Base-by-base conservation (phyloP, 2,113 vertebrate genomes). In the Falco punctatus region DNA sequence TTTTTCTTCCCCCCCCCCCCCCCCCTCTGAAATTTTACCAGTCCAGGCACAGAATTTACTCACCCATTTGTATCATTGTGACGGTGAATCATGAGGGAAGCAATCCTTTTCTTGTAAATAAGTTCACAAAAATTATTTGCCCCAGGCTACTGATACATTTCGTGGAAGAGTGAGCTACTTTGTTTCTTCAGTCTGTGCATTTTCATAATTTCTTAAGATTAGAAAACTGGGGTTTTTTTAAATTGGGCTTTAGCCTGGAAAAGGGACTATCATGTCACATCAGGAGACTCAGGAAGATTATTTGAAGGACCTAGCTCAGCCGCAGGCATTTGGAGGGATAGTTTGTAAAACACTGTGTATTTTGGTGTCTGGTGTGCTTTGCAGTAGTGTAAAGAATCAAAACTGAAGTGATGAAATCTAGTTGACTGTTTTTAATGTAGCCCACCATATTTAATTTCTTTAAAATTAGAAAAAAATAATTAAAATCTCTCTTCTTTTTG, bases 281-380 rank as follows among this genome's bases (percentile, higher is more conserved):
- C 1, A 15, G 79, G 66, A 94, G 21, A 33, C 15, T 40, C 66
- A 54, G 71, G 71, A 57, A 57, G 57, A 69, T 32, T 7, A 51
- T 30, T 27, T 3, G 6, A 4, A 38, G 14, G 59, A 7, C 5
- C 1, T 9, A 17, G 55, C 11, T 32, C 24, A 58, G 21, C 6
- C 2, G 5, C 28, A 27, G 54, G 15, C 59, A 0, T 6, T 7
- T 0, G 0, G n/a, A 40, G 61, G 55, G 64, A 4, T 1, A 1
- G 2, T 57, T 44, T 58, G 24, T 44, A 1, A 28, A 67, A 11
- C 15, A 22, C 35, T 15, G 1, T 10, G 55, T 13, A 1, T 3
- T 13, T 11, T 5, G 14, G 57, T 73, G 20, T 23, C 26, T 52
- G 27, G 5, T 1, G 7, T 19, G 15, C 35, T 73, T 10, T 4